Evolutionary conservation across 2,113 vertebrate species (phyloP).

Genomic region (Rhadina sibilatrix): DNA sequence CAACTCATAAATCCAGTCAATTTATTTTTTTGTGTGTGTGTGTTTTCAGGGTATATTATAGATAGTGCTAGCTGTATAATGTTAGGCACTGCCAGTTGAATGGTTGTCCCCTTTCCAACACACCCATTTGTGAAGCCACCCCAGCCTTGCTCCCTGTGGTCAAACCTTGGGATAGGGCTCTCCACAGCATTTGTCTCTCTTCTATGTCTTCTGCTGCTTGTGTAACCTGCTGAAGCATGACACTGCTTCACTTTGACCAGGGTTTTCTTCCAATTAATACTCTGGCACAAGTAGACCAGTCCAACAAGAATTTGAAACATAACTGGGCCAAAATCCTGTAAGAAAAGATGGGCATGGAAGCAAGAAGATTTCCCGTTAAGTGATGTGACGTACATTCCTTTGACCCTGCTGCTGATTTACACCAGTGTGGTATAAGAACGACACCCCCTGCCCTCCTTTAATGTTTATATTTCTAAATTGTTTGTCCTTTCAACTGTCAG

Average conservation of each 20-base stretch:
- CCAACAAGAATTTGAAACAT: not conserved
- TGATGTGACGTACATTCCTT: not conserved
- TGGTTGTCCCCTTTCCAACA: not conserved
- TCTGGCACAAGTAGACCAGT: not conserved
- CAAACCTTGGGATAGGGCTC: not conserved
- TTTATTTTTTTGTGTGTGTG: not conserved
- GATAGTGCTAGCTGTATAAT: not conserved
- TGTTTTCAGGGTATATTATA: not conserved
- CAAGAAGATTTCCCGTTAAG: not conserved
- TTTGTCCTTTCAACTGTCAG: not conserved
- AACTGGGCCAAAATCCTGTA: not conserved
- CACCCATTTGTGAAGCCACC: not conserved
- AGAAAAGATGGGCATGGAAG: not conserved
- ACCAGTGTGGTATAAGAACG: not conserved
- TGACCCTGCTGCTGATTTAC: not conserved
- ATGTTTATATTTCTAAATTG: not conserved
- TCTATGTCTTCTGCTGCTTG: not conserved
- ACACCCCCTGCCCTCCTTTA: not conserved
- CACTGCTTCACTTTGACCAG: not conserved
- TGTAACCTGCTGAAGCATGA: not conserved
- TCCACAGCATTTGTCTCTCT: not conserved
- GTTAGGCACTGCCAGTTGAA: not conserved
- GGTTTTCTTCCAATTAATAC: not conserved
- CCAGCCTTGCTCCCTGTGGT: not conserved
- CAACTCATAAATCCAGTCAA: constrained; percentile 21